Percentiles rank a stretch among this genome's conserved stretches.
phyloP scores from a whole-genome alignment of 2,797 vertebrate species.

The Phrynocephalus guinanensis region DNA sequence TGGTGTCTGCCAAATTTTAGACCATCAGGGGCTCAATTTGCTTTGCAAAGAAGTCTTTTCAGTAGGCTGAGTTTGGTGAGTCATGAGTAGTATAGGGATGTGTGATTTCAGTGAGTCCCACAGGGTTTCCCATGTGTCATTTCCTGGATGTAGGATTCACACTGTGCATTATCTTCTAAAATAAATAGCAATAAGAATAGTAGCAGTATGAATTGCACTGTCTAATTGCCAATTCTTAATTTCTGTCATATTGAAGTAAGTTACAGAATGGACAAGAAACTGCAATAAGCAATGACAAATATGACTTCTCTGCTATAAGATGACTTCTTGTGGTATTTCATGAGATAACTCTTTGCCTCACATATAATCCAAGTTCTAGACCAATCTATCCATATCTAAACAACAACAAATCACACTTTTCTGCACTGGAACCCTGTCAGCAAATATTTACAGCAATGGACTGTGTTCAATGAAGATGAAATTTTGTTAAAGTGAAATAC shows the following conservation, averaged over 20 bases:
- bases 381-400: neutral
- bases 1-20: neutral
- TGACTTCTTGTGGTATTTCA: too few species aligned
- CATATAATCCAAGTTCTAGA: too few species aligned
- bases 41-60: neutral
- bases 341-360: too few species aligned
- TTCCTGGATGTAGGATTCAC: constrained; percentile 15
- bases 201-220: constrained; percentile 32
- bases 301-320: too few species aligned
- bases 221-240: constrained; percentile 33
- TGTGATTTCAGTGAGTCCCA: constrained; percentile 40
- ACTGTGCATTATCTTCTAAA: constrained; percentile 33
- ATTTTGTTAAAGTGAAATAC: neutral
- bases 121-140: constrained; percentile 9
- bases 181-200: constrained; percentile 43
- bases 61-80: neutral
- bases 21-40: neutral
- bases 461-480: neutral
- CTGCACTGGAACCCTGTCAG: neutral
- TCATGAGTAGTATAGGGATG: neutral
- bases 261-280: too few species aligned
- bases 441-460: neutral
- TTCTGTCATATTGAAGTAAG: constrained; percentile 3
- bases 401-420: neutral
- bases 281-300: too few species aligned